Base-by-base conservation (phyloP, 2,888 invertebrate genomes). In the Steinernema scapterisci region DNA sequence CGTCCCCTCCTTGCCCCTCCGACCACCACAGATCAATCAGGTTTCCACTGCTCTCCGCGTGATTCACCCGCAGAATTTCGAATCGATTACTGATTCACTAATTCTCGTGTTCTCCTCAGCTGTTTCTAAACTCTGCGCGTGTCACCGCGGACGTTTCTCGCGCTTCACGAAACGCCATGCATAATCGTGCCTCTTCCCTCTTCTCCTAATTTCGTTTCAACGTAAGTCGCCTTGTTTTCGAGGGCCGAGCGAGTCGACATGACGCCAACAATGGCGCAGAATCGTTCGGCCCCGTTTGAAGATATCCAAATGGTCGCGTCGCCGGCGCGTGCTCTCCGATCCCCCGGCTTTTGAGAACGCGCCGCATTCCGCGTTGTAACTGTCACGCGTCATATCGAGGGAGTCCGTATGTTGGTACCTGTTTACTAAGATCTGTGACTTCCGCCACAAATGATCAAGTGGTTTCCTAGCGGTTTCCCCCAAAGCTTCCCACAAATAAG, bases 211-310 rank as follows among this genome's bases (percentile, higher is more conserved):
- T 63, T 63, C 16, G 63, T 63, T 63, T 63, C 3, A 27, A 13
- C 63, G 63, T 63, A 63, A 63, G 63, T 31, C 16, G 63, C 38
- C 63, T 63, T 63, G 63, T 63, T 63, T 63, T 63, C 25, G 31
- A 31, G 27, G 63, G 21, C 23, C 21, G 63, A 63, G 63, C 31
- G 21, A 23, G 23, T 52, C 21, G 23, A 13, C 16, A 31, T 63
- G 63, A 31, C 63, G 31, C 63, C 63, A 31, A 19, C 38, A 11
- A 27, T 31, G 31, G 31, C 27, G 63, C 31, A 27, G 63, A 63
- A 63, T 63, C 63, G 48, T 48, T 48, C 13, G 27, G 25, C 13
- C 27, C 63, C 13, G 16, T 63, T 38, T 63, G 16, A 16, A 5
- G 63, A 63, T 31, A 38, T 27, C 63, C 27, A 54, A 16, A 48